A percentile compares a stretch with the other conserved stretches of the same genome.
phyloP scores from a whole-genome alignment of 1,140 invertebrate genomes.

The Oncopeltus fasciatus region DNA sequence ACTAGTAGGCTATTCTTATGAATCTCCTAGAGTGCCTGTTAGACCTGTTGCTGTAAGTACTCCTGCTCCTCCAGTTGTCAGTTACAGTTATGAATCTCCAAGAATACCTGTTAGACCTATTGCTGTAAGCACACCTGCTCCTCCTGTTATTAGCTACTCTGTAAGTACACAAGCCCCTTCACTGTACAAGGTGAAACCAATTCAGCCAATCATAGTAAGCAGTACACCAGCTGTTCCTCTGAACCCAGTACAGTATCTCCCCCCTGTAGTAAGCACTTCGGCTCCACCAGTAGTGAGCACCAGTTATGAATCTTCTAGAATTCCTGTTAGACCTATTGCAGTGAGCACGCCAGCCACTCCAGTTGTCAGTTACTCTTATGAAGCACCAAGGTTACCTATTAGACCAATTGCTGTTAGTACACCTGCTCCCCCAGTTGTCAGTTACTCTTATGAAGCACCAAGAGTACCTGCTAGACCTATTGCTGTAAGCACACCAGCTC shows the following conservation, averaged over 20 bases:
- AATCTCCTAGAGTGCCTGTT: not conserved
- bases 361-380: not conserved
- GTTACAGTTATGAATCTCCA: slow-evolving; percentile 5
- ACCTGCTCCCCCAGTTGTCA: slow-evolving; percentile 11
- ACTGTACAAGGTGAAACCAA: not conserved
- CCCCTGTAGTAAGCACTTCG: not conserved
- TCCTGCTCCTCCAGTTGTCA: slow-evolving; percentile 23
- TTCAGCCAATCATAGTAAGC: slow-evolving; percentile 13
- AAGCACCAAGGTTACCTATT: not conserved
- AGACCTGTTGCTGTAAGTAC: slow-evolving; percentile 17
- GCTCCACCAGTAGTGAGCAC: not conserved
- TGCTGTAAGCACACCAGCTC: slow-evolving; percentile 4
- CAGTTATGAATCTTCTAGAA: not conserved
- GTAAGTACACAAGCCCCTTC: not conserved
- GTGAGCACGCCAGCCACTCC: not conserved
- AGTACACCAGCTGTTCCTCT: slow-evolving; percentile 19
- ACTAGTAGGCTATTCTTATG: slow-evolving; percentile 1
- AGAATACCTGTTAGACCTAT: not conserved
- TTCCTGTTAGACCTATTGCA: too few relatives aligned
- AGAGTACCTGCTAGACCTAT: not conserved
- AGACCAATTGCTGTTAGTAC: not conserved
- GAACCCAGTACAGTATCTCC: slow-evolving; percentile 19
- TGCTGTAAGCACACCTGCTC: not conserved
- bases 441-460: slow-evolving; percentile 2
- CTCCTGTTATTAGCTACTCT: not conserved